A percentile compares a stretch with the other conserved stretches of the same genome.
These are phyloP conservation scores for Galagoides demidoff DNA, from an alignment of 2,797 vertebrate species.

Conservation along the genomic window DNA sequence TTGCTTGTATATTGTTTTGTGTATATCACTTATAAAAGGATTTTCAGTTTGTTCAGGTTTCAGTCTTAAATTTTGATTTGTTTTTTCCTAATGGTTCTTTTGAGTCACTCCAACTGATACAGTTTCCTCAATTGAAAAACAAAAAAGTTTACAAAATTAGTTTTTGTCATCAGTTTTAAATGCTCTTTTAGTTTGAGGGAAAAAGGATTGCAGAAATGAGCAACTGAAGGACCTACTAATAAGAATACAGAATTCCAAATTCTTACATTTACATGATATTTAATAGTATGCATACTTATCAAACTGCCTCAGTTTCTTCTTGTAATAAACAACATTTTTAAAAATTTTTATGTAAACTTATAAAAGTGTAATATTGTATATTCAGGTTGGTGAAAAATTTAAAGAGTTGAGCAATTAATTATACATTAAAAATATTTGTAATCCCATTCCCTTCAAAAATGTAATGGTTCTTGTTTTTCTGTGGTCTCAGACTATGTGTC, in stretches of 20 bases:
- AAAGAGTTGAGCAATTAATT: not conserved
- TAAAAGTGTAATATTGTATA: not conserved
- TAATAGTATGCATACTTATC: not conserved
- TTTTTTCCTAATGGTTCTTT: constrained; percentile 32
- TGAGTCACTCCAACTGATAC: not conserved
- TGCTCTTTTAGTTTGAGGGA: not conserved
- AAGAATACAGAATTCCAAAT: constrained; percentile 18
- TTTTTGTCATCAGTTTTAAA: not conserved
- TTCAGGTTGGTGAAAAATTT: not conserved
- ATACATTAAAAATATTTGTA: not conserved
- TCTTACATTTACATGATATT: not conserved
- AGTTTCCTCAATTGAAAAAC: not conserved
- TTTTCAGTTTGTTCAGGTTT: constrained; percentile 13
- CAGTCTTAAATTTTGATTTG: not conserved
- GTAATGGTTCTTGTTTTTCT: not conserved
- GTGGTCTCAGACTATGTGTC: not conserved
- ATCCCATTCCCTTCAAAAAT: not conserved
- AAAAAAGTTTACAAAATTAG: not conserved
- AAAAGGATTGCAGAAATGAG: not conserved
- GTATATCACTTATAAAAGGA: not conserved
- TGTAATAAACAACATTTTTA: not conserved
- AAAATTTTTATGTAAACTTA: not conserved
- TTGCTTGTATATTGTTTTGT: not conserved
- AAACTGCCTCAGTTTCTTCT: not conserved
- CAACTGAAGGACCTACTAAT: not conserved